These are phyloP conservation scores for Elachura formosa DNA, from an alignment of 2,113 vertebrate genomes.

Conservation along the genomic window DNA sequence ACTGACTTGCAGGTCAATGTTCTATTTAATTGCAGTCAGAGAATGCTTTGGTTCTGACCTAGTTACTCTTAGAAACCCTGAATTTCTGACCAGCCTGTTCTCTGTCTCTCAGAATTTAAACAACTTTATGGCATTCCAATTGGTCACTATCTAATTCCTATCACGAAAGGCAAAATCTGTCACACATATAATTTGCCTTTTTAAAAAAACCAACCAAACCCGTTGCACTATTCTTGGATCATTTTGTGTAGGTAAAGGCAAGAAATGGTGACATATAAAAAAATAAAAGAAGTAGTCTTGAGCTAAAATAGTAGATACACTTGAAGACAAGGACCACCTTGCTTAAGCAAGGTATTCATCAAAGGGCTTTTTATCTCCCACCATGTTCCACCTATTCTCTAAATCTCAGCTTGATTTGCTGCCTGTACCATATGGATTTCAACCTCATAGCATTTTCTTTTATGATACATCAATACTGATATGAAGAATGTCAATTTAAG, in stretches of 20 bases:
- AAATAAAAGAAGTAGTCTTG: not conserved
- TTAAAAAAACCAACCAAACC: fast-evolving
- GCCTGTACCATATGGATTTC: not conserved
- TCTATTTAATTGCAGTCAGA: not conserved
- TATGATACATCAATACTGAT: not conserved
- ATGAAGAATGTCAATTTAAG: not conserved
- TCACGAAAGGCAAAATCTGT: not conserved
- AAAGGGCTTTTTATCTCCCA: fast-evolving
- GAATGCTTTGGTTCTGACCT: not conserved
- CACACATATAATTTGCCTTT: not conserved
- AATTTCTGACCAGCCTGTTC: not conserved
- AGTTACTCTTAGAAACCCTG: not conserved
- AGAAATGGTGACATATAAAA: not conserved
- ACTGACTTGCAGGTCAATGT: not conserved
- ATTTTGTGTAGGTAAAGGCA: not conserved
- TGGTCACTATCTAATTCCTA: not conserved
- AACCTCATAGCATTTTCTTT: not conserved
- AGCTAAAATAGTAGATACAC: not conserved
- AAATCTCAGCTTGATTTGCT: not conserved
- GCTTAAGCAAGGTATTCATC: not conserved
- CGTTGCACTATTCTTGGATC: not conserved
- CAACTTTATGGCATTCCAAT: not conserved
- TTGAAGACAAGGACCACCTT: not conserved
- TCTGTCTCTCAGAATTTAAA: not conserved
- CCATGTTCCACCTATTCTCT: not conserved